Evolutionary conservation across 2,888 invertebrate genomes (phyloP).

Genomic region (Parnassius glacialis): DNA sequence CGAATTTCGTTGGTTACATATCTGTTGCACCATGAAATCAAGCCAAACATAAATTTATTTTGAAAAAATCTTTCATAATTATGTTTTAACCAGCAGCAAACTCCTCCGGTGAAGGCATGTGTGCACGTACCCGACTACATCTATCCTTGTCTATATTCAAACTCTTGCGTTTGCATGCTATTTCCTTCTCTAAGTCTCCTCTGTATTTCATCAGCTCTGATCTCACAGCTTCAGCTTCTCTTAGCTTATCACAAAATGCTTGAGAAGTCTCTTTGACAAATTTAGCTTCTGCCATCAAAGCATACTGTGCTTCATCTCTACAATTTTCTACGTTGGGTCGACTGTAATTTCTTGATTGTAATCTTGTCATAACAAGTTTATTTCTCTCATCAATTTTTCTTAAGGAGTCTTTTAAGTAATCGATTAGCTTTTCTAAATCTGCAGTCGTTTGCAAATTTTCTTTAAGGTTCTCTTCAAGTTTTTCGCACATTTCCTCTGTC

Average conservation of each 20-base stretch:
- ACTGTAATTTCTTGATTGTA: conserved; percentile 84
- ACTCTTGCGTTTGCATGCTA: conserved; percentile 86
- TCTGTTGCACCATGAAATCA: too few relatives aligned
- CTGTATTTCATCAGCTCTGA: conserved; percentile 81
- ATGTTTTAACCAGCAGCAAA: conserved; percentile 73
- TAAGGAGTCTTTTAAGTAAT: conserved; percentile 84
- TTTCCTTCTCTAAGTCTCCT: conserved; percentile 85
- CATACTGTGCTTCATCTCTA: conserved; percentile 89
- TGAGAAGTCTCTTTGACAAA: conserved; percentile 71
- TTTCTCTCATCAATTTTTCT: conserved; percentile 86
- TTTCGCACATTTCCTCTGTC: conserved; percentile 85
- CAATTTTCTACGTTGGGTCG: conserved; percentile 92
- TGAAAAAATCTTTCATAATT: too few relatives aligned
- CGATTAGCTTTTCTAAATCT: conserved; percentile 88
- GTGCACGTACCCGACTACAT: conserved; percentile 81
- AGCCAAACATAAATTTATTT: too few relatives aligned
- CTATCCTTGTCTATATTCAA: conserved; percentile 85
- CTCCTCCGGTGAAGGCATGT: conserved; percentile 85
- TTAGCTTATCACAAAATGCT: conserved; percentile 81
- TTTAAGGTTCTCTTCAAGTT: conserved; percentile 85
- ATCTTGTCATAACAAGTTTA: conserved; percentile 91
- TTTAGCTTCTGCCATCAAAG: conserved; percentile 86
- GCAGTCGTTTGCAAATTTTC: conserved; percentile 88
- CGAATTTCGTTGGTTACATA: too few relatives aligned
- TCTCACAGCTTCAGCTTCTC: conserved; percentile 81